Evolutionary conservation across 2,888 invertebrate species (phyloP).

Genomic region (Tillus elongatus): DNA sequence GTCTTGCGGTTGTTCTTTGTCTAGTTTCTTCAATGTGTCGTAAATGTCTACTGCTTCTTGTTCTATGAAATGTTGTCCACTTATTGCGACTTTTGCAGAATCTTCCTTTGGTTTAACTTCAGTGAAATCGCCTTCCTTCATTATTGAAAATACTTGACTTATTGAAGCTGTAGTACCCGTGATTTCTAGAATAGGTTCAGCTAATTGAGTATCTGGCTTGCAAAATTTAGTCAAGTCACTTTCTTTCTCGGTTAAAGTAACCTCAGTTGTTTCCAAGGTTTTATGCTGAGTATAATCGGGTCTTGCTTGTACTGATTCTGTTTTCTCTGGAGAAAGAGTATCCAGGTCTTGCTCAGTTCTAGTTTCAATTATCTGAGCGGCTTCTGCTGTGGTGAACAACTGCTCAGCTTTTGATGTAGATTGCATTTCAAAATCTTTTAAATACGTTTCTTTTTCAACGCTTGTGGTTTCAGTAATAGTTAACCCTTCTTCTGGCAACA

Average conservation of each 20-base stretch:
- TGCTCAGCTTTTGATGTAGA: conserved; percentile 23
- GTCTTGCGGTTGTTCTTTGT: background rate
- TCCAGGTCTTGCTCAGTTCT: conserved; percentile 25
- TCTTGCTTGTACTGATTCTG: background rate
- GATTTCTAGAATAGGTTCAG: conserved; percentile 5
- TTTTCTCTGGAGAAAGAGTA: background rate
- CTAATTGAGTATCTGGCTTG: conserved; percentile 11
- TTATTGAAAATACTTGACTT: conserved; percentile 24
- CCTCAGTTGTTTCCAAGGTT: conserved; percentile 22
- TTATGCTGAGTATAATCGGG: conserved; percentile 15
- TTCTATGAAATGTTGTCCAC: conserved; percentile 25
- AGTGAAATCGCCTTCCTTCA: conserved; percentile 19
- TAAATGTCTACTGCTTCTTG: conserved; percentile 37
- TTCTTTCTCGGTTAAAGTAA: conserved; percentile 24
- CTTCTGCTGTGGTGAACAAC: conserved; percentile 32
- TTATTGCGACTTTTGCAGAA: conserved; percentile 22
- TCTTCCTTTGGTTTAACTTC: conserved; percentile 26
- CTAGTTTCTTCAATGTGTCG: conserved; percentile 15
- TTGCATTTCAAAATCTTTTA: conserved; percentile 24
- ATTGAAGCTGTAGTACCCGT: conserved; percentile 3
- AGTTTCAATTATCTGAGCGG: conserved; percentile 27
- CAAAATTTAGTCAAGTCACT: conserved; percentile 17
- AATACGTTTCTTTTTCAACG: conserved; percentile 29
- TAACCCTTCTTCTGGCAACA: conserved; percentile 39
- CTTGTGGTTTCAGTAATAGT: conserved; percentile 38